phyloP scores from a whole-genome alignment of 2,888 invertebrate species.

The Lochmaea capreae region DNA sequence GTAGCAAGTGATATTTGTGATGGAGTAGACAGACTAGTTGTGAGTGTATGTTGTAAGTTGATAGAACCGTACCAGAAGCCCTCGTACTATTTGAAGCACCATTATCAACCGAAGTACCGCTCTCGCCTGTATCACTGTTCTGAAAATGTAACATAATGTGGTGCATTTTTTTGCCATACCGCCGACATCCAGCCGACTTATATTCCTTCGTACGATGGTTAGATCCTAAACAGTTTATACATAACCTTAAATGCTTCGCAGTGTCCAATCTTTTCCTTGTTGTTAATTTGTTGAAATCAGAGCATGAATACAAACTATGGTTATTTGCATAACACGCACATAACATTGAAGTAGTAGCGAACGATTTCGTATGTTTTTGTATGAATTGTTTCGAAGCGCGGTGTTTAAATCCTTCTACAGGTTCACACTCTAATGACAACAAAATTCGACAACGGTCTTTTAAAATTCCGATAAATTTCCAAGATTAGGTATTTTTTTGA shows the following conservation, averaged over 20 bases:
- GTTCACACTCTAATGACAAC: no score
- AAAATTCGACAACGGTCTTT: no score
- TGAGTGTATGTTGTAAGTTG: neutral
- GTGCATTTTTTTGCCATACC: slow-evolving; percentile 11
- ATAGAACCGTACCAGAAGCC: neutral
- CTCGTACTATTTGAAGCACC: neutral
- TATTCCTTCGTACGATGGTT: slow-evolving; percentile 14
- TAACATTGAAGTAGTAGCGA: slow-evolving; percentile 10
- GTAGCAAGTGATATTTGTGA: neutral
- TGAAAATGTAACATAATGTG: slow-evolving; percentile 18
- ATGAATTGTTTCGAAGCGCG: neutral
- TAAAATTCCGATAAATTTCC: no score
- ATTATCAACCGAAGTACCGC: neutral
- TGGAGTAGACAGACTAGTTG: neutral
- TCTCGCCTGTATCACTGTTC: neutral
- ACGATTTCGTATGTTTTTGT: slow-evolving; percentile 2
- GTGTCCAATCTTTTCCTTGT: neutral
- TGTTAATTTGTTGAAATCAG: slow-evolving; percentile 9
- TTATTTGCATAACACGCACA: slow-evolving; percentile 19
- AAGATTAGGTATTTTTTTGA: no score
- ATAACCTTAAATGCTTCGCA: slow-evolving; percentile 9
- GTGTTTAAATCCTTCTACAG: no score
- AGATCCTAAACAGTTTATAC: slow-evolving; percentile 18
- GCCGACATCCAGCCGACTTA: slow-evolving; percentile 1
- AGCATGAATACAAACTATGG: slow-evolving; percentile 10